Evolutionary conservation across 2,113 vertebrate species (phyloP).

Genomic region (Notothenia rossii): DNA sequence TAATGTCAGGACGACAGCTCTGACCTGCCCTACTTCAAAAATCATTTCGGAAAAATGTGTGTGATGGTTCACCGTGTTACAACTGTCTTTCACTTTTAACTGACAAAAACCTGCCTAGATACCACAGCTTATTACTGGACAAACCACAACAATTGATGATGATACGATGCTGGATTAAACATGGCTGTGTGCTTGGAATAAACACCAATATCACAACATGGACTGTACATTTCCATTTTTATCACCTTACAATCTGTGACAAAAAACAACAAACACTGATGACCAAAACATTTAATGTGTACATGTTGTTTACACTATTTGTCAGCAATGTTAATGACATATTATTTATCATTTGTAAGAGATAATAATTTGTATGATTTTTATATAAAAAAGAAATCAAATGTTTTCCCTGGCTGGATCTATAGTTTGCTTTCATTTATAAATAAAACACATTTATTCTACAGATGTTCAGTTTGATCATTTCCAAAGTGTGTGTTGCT

Average conservation of each 20-base stretch:
- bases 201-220: constrained; percentile 37
- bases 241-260: constrained; percentile 38
- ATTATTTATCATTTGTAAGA: constrained; percentile 81
- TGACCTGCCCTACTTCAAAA: constrained; percentile 40
- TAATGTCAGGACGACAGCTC: constrained; percentile 39
- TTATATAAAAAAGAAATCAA: constrained; percentile 65
- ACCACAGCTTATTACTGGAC: constrained; percentile 35
- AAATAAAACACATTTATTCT: constrained; percentile 80
- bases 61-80: constrained; percentile 33
- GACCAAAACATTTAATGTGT: constrained; percentile 72
- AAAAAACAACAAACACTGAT: constrained; percentile 37
- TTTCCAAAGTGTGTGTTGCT: constrained; percentile 1
- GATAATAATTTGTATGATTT: constrained; percentile 82
- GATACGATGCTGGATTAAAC: constrained; percentile 51
- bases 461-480: constrained; percentile 5
- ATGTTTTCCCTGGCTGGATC: constrained; percentile 64
- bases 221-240: constrained; percentile 40
- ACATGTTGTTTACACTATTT: constrained; percentile 73
- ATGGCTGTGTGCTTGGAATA: constrained; percentile 33
- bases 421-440: constrained; percentile 77
- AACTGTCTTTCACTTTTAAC: constrained; percentile 32
- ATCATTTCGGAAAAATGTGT: constrained; percentile 20
- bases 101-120: constrained; percentile 45
- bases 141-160: constrained; percentile 12
- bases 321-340: constrained; percentile 64